Percentiles rank a stretch among this genome's conserved stretches.
These are phyloP conservation scores for Teleopsis dalmanni DNA, from an alignment of 1,140 invertebrate genomes.

Conservation along the genomic window DNA sequence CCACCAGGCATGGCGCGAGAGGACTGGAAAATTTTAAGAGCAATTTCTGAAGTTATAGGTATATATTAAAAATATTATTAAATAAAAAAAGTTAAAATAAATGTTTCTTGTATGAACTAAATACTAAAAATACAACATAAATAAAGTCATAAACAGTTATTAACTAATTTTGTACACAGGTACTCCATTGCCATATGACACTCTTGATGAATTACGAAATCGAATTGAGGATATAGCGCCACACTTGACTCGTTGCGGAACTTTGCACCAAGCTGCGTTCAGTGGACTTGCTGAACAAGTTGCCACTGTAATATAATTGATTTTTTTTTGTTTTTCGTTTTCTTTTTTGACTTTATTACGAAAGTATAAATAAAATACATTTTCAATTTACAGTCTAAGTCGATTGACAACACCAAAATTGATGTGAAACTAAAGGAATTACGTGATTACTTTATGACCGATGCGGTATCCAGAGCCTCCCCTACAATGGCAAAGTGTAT, in stretches of 20 bases:
- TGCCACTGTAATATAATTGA: constrained; percentile 50
- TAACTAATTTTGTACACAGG: too few relatives aligned
- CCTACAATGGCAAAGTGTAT: constrained; percentile 98
- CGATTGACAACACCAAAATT: constrained; percentile 46
- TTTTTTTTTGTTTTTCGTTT: background rate
- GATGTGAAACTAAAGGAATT: constrained; percentile 73
- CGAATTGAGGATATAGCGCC: constrained; percentile 82
- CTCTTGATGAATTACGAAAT: constrained; percentile 70
- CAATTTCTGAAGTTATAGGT: constrained; percentile 69
- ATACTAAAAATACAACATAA: constrained; percentile 1
- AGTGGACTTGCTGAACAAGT: constrained; percentile 67
- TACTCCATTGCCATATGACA: constrained; percentile 80
- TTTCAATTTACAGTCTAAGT: constrained; percentile 47
- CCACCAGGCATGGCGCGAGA: constrained; percentile 89
- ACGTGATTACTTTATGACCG: constrained; percentile 98
- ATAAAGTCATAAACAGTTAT: too few relatives aligned
- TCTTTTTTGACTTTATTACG: background rate
- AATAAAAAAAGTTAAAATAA: background rate
- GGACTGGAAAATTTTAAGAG: constrained; percentile 96
- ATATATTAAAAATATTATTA: constrained; percentile 17
- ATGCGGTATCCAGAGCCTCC: constrained; percentile 91
- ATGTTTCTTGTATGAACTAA: too few relatives aligned
- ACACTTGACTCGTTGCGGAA: constrained; percentile 75
- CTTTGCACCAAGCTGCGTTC: constrained; percentile 78
- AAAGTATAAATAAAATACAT: too few relatives aligned